These are phyloP conservation scores for Polymixis flavicincta DNA, from an alignment of 2,888 invertebrate species.

Conservation along the genomic window DNA sequence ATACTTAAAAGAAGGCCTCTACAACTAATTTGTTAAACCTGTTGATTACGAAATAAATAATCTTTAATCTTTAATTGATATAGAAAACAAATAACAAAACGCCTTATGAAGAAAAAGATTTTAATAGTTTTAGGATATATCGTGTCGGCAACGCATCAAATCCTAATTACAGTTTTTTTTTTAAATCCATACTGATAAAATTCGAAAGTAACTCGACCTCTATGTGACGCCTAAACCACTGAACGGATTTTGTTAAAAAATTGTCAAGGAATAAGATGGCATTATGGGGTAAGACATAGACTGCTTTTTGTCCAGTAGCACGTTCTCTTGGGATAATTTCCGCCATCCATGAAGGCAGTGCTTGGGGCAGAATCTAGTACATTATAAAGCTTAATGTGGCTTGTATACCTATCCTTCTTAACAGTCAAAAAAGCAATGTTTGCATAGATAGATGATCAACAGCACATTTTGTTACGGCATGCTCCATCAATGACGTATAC, in stretches of 20 bases:
- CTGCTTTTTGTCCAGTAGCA: no score
- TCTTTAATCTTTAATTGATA: no score
- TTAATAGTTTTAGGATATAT: background rate
- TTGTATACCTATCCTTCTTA: background rate
- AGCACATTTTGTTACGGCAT: slow-evolving; percentile 41
- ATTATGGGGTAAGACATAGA: no score
- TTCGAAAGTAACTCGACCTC: no score
- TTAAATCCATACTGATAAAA: no score
- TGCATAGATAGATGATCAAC: slow-evolving; percentile 14
- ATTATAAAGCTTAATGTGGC: background rate
- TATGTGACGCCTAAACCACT: background rate
- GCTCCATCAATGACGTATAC: slow-evolving; percentile 42
- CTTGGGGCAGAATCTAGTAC: no score
- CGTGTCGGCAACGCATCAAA: slow-evolving; percentile 6
- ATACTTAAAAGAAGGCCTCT: no score
- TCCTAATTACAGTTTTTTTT: background rate
- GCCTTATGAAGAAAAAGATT: background rate
- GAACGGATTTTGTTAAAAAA: background rate
- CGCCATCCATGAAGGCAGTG: no score
- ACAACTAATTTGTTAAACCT: no score
- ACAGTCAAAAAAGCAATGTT: slow-evolving; percentile 23
- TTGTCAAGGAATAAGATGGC: no score
- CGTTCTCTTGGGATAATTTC: no score
- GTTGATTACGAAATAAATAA: no score
- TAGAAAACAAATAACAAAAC: background rate